Base-by-base conservation (phyloP, 92 coral and sea anemone genomes). In the Parazoanthus atlanticus region DNA sequence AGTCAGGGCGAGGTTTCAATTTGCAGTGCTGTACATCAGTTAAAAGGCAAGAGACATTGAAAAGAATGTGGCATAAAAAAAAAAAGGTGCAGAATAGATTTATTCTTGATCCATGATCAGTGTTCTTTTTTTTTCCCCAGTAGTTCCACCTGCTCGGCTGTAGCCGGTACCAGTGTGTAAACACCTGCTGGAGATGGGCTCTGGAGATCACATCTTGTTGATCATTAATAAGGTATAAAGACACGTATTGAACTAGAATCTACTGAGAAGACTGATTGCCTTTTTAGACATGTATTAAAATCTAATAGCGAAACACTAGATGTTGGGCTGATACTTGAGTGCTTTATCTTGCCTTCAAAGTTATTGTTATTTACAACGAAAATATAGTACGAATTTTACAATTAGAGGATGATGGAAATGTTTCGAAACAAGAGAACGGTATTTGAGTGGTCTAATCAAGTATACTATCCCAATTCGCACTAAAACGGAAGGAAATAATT, bases 181-280 rank as follows among this genome's bases (percentile, higher is more conserved):
- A 54, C 65, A 67, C 74, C 40, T 70, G 43, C n/a, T 69, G 30
- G 69, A 23, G 28, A 19, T 5, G 28, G 9, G 28, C 9, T 23
- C 69, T 23, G 69, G 28, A 23, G 69, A 61, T 23, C 28, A 25
- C 26, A 23, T 61, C 26, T 21, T 61, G 69, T 61, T 75, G 28
- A n/a, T 43, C n/a, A 66, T 78, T 41, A 78, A 70, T 69, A 84
- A 84, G 56, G 54, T 29, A 84, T 69, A 34, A 70, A 72, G 78
- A 43, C 65, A 69, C 66, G 78, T 84, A 26, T 41, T 43, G 13
- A 46, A 70, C 13, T 0, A 78, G 17, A 17, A 30, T 49, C 15
- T 13, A n/a, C n/a, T 16, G 5, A 11, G 15, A 70, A 84, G 72
- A 5, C 31, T 25, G 36, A 2, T 28, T 34, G 38, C 64, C 41